Base-by-base conservation (phyloP, 2,888 invertebrate genomes). In the Idaea straminata region DNA sequence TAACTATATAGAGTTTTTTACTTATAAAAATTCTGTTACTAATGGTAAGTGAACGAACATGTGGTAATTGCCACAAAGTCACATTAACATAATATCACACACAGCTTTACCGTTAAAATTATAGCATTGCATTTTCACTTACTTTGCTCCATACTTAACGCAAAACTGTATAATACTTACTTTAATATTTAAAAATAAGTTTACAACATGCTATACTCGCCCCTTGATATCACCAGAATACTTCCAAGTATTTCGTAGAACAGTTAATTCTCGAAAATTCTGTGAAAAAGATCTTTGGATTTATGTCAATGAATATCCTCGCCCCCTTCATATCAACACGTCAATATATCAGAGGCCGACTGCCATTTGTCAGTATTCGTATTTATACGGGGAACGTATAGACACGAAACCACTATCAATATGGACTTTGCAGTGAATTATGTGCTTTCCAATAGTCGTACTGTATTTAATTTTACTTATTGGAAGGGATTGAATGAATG, bases 311-410 rank as follows among this genome's bases (percentile, higher is more conserved):
- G 81, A 81, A 81, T 77, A 80, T 81, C 83, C 79, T 79, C 78
- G 74, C 76, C 81, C 75, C 74, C 78, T 77, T 81, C 25, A 81
- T 84, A 85, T 85, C 85, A 84, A 82, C 83, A 80, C 79, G 78
- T 80, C 83, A 77, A 79, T 85, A 85, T 82, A 84, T 85, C 85
- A 84, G 82, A 80, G 77, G 79, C 73, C 80, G 76, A 73, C 77
- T 74, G 78, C 81, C 83, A 84, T 85, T 85, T 85, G 84, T 85
- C 84, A 82, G 80, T 72, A 72, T 75, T 72, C 71, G 81, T 83
- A 82, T 84, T 82, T 83, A 82, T 81, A 79, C 79, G 76, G 74
- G 71, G 78, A 75, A 77, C 58, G 75, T 76, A 79, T 79, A 77
- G 77, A 77, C 74, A 72, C 69, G 64, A 66, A 10, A 60, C 34